phyloP scores from a whole-genome alignment of 64 coral and sea anemone species.

The Anthopleura sola region DNA sequence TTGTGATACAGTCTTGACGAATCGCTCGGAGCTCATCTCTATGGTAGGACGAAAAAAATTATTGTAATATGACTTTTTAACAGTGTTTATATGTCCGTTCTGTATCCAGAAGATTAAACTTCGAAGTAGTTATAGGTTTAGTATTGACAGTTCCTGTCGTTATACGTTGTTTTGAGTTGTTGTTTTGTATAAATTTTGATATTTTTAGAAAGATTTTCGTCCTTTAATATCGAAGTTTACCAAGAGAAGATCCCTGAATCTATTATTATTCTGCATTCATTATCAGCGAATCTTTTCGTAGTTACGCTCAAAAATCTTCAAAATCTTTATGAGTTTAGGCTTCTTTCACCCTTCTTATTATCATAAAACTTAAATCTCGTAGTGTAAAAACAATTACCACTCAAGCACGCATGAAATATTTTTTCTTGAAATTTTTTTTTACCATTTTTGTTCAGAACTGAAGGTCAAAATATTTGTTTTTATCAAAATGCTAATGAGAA shows the following conservation, averaged over 20 bases:
- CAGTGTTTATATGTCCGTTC: neutral
- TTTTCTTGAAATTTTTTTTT: neutral
- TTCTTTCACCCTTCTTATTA: neutral
- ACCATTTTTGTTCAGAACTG: neutral
- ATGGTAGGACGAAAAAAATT: slow-evolving; percentile 68
- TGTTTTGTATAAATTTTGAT: neutral
- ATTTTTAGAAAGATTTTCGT: neutral
- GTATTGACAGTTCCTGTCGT: neutral
- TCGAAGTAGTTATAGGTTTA: neutral
- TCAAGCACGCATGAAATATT: neutral
- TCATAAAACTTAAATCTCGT: neutral
- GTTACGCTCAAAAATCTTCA: neutral
- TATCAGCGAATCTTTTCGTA: neutral
- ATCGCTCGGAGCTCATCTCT: slow-evolving; percentile 89
- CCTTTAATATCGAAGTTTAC: neutral
- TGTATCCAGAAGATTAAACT: neutral
- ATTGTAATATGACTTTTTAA: neutral
- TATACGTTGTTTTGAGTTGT: neutral
- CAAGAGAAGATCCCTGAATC: neutral
- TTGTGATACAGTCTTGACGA: slow-evolving; percentile 99
- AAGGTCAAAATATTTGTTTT: neutral
- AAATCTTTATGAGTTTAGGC: neutral
- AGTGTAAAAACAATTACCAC: neutral
- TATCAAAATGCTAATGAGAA: neutral
- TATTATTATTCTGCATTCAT: neutral